Percentiles rank a stretch among this genome's conserved stretches.
Evolutionary conservation across 2,797 vertebrate genomes (phyloP).

Genomic region (Galagoides demidoff): DNA sequence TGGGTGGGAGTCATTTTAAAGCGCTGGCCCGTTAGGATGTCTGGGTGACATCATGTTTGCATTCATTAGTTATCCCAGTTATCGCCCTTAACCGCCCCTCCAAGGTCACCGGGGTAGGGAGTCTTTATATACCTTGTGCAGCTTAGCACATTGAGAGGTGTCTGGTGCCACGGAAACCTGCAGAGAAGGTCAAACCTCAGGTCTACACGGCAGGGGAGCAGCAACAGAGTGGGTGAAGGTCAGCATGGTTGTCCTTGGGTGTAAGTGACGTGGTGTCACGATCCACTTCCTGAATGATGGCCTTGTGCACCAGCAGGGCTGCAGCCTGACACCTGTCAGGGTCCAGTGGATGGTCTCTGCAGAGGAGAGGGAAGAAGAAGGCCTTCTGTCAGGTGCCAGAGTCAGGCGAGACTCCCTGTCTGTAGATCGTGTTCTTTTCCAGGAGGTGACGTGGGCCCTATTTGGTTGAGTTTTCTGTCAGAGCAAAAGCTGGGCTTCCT

Average conservation of each 20-base stretch:
- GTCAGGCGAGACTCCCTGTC: slow-evolving; percentile 84
- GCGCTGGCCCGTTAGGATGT: accelerated
- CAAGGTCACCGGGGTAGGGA: slow-evolving; percentile 83
- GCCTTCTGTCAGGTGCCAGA: slow-evolving; percentile 83
- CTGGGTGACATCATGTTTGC: not conserved
- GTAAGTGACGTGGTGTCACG: no score
- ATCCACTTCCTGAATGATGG: no score
- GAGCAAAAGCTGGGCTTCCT: slow-evolving; percentile 86
- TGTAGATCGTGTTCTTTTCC: slow-evolving; percentile 86
- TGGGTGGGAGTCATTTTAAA: not conserved
- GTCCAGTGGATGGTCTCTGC: slow-evolving; percentile 83
- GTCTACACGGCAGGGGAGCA: slow-evolving; percentile 81
- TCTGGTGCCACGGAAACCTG: slow-evolving; percentile 83
- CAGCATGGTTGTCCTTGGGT: no score
- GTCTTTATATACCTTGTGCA: slow-evolving; percentile 86
- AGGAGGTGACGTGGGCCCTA: slow-evolving; percentile 80
- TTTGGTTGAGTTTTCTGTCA: slow-evolving; percentile 84
- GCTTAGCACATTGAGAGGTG: slow-evolving; percentile 83
- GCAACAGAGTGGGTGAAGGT: slow-evolving; percentile 74
- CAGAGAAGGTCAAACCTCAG: slow-evolving; percentile 85
- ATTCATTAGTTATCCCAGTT: not conserved
- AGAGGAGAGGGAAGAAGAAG: not conserved
- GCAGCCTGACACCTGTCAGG: slow-evolving; percentile 80
- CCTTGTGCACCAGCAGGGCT: not conserved
- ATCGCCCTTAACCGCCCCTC: not conserved